A percentile compares a stretch with the other conserved stretches of the same genome.
Evolutionary conservation across 2,113 vertebrate genomes (phyloP).

Genomic region (Otocyon megalotis): DNA sequence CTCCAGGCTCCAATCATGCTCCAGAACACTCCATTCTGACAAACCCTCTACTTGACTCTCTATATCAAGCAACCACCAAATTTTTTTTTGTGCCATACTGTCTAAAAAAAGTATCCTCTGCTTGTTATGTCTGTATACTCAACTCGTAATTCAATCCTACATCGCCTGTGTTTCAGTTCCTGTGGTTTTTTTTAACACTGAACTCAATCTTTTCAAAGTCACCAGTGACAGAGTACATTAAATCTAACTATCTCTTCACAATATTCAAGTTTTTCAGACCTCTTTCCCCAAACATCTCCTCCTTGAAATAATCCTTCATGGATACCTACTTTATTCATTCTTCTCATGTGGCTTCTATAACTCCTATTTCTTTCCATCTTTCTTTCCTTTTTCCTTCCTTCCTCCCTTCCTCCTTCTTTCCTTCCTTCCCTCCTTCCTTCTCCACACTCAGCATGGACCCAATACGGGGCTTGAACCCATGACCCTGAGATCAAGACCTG

Average conservation of each 20-base stretch:
- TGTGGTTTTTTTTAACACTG: not conserved
- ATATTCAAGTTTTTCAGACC: not conserved
- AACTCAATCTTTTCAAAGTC: not conserved
- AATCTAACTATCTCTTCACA: not conserved
- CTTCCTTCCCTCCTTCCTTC: too few relatives aligned
- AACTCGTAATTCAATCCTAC: not conserved
- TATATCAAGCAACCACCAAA: not conserved
- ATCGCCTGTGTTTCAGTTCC: not conserved
- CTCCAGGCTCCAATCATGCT: not conserved
- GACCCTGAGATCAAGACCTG: too few relatives aligned
- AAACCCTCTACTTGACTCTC: not conserved
- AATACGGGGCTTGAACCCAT: too few relatives aligned
- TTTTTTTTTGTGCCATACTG: not conserved
- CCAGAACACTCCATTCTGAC: not conserved
- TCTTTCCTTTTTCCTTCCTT: too few relatives aligned
- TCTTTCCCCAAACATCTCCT: not conserved
- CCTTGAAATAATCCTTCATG: slow-evolving; percentile 4
- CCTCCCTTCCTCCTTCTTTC: too few relatives aligned
- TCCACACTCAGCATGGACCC: too few relatives aligned
- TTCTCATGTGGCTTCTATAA: not conserved
- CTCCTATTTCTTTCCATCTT: not conserved
- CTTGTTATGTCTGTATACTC: not conserved
- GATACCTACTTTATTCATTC: not conserved
- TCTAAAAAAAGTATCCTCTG: not conserved
- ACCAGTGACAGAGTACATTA: not conserved